Base-by-base conservation (phyloP, 2,888 invertebrate species). In the Aphrophora alni region DNA sequence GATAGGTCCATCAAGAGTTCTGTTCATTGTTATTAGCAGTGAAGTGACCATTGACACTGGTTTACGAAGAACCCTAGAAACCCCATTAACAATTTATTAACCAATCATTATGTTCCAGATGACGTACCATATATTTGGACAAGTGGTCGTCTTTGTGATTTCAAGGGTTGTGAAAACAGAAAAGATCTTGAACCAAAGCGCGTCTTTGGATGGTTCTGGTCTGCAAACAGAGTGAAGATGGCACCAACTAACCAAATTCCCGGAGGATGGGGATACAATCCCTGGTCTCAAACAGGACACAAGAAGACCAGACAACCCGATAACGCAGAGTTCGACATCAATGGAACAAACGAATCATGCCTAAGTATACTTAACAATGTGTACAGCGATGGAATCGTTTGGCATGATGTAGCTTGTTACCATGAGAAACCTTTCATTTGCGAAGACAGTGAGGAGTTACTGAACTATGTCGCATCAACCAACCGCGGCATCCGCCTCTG, bases 111-210 rank as follows among this genome's bases (percentile, higher is more conserved):
- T 25, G 14, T 21, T 86, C 10, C 88, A 94, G 94, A 95, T 85
- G 95, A 96, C 88, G 94, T 96, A 73, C 96, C 96, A 2, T 97
- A 96, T 90, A 97, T 97, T 87, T 97, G 97, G 97, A 97, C 97
- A 17, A 95, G 95, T 5, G 97, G 97, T 77, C 94, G 97, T 85
- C 92, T 97, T 81, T 97, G 97, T 87, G 97, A 97, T 91, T 97
- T 97, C 91, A 96, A 96, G 88, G 97, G 97, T 82, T 97, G 97
- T 88, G 96, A 96, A 88, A 93, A 93, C 85, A 93, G 97, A 84
- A 91, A 92, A 82, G 97, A 97, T 87, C 90, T 97, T 84, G 96
- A 96, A 88, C 97, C 97, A 83, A 96, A 96, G 89, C 93, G 92
- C 86, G 86, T 97, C 83, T 93, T 93, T 87, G 97, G 97, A 71